Evolutionary conservation across 2,888 invertebrate species (phyloP).

Genomic region (Leucania comma): DNA sequence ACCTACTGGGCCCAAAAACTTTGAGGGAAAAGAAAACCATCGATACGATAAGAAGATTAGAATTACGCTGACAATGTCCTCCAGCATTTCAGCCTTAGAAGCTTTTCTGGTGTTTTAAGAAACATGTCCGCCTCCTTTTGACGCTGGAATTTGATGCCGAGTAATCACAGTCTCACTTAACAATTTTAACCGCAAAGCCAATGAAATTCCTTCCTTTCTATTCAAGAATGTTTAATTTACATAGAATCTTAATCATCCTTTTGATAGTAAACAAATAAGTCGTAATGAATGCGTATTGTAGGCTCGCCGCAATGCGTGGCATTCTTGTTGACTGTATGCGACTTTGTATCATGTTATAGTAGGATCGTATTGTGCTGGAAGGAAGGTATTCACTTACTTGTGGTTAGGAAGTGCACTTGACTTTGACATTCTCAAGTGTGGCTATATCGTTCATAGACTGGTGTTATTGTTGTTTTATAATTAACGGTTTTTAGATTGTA

Average conservation of each 20-base stretch:
- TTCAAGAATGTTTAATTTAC: conserved; percentile 29
- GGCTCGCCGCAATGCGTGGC: conserved; percentile 7
- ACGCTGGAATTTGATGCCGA: neutral
- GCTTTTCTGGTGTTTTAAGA: neutral
- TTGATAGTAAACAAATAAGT: conserved; percentile 34
- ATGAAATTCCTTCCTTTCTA: conserved; percentile 13
- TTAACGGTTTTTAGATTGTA: no score
- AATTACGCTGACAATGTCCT: neutral
- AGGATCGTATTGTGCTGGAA: neutral
- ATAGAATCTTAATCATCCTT: conserved; percentile 18
- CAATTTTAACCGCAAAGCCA: neutral
- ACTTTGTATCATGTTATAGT: conserved; percentile 1
- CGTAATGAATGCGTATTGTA: conserved; percentile 37
- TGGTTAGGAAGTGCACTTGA: conserved; percentile 50
- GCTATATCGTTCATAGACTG: conserved; percentile 14
- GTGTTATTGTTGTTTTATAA: neutral
- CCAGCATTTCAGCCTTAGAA: neutral
- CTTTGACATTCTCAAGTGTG: conserved; percentile 30
- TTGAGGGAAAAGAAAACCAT: no score
- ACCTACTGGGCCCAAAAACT: no score
- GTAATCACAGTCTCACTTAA: neutral
- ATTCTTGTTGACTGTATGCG: conserved; percentile 20
- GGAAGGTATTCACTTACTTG: conserved; percentile 45
- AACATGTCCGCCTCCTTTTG: neutral
- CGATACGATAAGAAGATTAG: no score